Conservation (phyloP, 2,888 invertebrate species). For the Cinara cedri region DNA sequence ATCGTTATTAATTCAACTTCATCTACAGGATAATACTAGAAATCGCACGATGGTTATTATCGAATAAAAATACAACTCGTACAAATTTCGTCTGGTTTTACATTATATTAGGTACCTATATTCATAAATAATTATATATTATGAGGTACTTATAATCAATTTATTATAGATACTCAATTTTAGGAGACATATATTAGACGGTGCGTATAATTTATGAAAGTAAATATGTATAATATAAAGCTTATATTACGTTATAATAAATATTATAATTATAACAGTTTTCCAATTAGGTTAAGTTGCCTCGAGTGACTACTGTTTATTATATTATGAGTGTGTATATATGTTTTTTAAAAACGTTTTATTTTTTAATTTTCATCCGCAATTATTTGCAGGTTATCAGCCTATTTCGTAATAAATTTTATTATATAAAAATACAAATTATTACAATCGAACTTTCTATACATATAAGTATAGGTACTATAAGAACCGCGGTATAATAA, state of each 20-base stretch:
- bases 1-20: background rate
- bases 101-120: background rate
- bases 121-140: background rate
- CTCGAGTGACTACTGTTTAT: background rate
- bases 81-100: background rate
- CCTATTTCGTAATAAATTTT: slow-evolving; percentile 2
- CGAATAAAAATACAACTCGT: background rate
- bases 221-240: slow-evolving; percentile 1
- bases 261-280: background rate
- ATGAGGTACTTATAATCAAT: background rate
- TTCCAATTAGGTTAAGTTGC: slow-evolving; percentile 19
- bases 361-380: background rate
- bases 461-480: background rate
- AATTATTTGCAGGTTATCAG: background rate
- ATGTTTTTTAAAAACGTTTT: no score
- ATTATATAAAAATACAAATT: background rate
- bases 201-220: slow-evolving; percentile 29
- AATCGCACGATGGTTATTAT: background rate
- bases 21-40: background rate
- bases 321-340: no score
- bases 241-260: background rate
- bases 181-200: background rate
- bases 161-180: background rate
- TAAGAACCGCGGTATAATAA: background rate
- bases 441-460: slow-evolving; percentile 6